Conservation (phyloP, 2,888 invertebrate genomes). For the Cheilosia vulpina region DNA sequence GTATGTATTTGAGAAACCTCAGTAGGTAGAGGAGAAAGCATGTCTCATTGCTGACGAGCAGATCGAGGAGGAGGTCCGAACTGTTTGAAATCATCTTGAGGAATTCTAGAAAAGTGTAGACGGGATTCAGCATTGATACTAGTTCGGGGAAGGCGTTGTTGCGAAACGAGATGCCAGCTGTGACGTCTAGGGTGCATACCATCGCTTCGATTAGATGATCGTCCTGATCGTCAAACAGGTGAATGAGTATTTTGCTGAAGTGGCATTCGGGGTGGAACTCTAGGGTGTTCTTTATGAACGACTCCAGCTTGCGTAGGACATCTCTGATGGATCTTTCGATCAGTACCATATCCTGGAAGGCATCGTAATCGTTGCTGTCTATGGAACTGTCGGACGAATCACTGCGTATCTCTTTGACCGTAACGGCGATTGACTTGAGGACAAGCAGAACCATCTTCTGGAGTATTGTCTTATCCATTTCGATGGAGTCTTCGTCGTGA, state of each 20-base stretch:
- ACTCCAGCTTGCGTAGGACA: slow-evolving; percentile 91
- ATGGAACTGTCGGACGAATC: slow-evolving; percentile 94
- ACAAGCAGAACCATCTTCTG: slow-evolving; percentile 95
- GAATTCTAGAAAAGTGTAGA: slow-evolving; percentile 94
- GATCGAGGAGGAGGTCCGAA: slow-evolving; percentile 91
- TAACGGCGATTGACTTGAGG: slow-evolving; percentile 94
- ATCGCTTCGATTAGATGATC: slow-evolving; percentile 95
- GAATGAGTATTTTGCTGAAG: slow-evolving; percentile 94
- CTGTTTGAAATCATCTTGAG: slow-evolving; percentile 92
- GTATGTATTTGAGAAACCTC: slow-evolving; percentile 92
- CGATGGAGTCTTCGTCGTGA: slow-evolving; percentile 77
- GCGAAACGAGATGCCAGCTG: slow-evolving; percentile 92
- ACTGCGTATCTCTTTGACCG: slow-evolving; percentile 94
- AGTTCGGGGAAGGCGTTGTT: slow-evolving; percentile 92
- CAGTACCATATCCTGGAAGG: slow-evolving; percentile 94
- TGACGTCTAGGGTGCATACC: slow-evolving; percentile 95
- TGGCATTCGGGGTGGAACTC: slow-evolving; percentile 95
- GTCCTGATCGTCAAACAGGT: slow-evolving; percentile 95
- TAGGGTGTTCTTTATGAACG: slow-evolving; percentile 91
- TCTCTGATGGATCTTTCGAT: slow-evolving; percentile 94
- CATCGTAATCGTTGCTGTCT: slow-evolving; percentile 93
- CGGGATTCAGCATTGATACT: slow-evolving; percentile 92
- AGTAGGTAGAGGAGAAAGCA: slow-evolving; percentile 94
- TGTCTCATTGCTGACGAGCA: slow-evolving; percentile 95
- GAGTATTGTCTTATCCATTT: slow-evolving; percentile 90